These are phyloP conservation scores for Poecilus cupreus DNA, from an alignment of 2,888 invertebrate genomes.

Conservation along the genomic window DNA sequence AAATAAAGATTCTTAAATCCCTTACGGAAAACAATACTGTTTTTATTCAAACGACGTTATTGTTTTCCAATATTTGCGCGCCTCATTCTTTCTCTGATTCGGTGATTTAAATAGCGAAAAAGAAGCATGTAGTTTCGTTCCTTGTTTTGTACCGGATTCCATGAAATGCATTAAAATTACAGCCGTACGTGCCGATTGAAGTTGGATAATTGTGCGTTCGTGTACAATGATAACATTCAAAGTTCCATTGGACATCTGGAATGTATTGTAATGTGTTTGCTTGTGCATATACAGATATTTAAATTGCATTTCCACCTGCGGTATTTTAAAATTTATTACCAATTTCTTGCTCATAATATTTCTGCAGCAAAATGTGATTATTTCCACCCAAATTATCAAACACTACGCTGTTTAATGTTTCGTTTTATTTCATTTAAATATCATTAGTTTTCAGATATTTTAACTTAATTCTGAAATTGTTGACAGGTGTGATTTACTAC, in stretches of 20 bases:
- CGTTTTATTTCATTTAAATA: background rate
- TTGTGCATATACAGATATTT: conserved; percentile 33
- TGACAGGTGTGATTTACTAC: background rate
- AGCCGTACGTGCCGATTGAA: conserved; percentile 6
- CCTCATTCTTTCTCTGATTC: conserved; percentile 4
- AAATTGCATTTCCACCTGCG: conserved; percentile 42
- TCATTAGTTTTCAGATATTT: background rate
- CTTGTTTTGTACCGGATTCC: conserved; percentile 21
- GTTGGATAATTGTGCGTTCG: conserved; percentile 15
- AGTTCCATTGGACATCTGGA: conserved; percentile 16
- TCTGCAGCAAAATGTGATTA: background rate
- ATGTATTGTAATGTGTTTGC: conserved; percentile 17
- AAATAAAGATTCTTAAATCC: background rate
- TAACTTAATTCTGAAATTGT: background rate
- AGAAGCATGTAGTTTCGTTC: background rate
- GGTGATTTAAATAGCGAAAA: conserved; percentile 39
- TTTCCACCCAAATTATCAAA: background rate
- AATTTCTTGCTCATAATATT: conserved; percentile 8
- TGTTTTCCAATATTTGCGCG: background rate
- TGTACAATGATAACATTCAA: conserved; percentile 21
- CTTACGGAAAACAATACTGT: background rate
- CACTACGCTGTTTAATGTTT: background rate
- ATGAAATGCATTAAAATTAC: conserved; percentile 6
- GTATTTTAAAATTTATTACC: conserved; percentile 25
- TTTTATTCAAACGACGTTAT: background rate